A percentile compares a stretch with the other conserved stretches of the same genome.
Evolutionary conservation across 2,888 invertebrate species (phyloP).

Genomic region (Rotaria macrura): DNA sequence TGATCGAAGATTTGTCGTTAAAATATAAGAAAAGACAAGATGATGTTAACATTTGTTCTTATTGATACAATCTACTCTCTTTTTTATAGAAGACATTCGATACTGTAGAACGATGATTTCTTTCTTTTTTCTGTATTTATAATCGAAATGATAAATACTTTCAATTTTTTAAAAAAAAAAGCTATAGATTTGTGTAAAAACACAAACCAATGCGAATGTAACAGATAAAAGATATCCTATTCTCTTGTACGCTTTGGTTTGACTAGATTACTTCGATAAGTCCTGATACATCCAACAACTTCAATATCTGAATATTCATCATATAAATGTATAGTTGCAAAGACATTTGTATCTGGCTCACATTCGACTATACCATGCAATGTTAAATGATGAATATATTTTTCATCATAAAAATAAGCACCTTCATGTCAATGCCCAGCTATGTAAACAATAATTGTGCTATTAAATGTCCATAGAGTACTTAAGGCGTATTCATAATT

Average conservation of each 20-base stretch:
- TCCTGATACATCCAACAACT: constrained; percentile 36
- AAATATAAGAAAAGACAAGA: neutral
- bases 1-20: neutral
- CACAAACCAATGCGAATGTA: too few relatives aligned
- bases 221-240: too few relatives aligned
- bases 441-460: constrained; percentile 44
- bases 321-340: constrained; percentile 42
- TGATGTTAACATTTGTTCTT: neutral
- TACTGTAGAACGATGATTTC: too few relatives aligned
- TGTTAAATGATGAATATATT: constrained; percentile 45
- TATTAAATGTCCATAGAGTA: constrained; percentile 39
- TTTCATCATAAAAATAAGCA: constrained; percentile 41
- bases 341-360: constrained; percentile 39
- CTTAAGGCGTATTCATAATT: constrained; percentile 44
- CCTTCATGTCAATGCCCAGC: constrained; percentile 48
- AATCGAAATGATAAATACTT: too few relatives aligned
- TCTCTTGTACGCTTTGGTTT: neutral
- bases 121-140: too few relatives aligned
- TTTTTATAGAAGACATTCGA: too few relatives aligned
- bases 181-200: too few relatives aligned
- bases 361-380: constrained; percentile 46
- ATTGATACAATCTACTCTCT: neutral
- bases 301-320: constrained; percentile 38
- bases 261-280: neutral
- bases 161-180: too few relatives aligned